Evolutionary conservation across 2,888 invertebrate genomes (phyloP).

Genomic region (Agriotes lineatus): DNA sequence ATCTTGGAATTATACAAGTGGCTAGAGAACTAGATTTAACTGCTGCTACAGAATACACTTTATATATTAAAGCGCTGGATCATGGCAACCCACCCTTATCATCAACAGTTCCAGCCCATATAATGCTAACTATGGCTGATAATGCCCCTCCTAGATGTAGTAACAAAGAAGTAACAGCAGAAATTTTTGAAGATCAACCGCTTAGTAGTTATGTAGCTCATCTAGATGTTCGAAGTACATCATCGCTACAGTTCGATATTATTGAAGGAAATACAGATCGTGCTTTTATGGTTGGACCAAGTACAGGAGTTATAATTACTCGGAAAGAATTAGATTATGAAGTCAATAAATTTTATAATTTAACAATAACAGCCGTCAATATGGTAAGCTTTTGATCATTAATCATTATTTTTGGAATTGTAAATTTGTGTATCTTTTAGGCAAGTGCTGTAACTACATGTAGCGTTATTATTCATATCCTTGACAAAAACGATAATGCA

Average conservation of each 20-base stretch:
- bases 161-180: conserved; percentile 67
- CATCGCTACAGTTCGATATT: conserved; percentile 85
- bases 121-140: conserved; percentile 89
- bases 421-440: conserved; percentile 57
- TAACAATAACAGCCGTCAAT: conserved; percentile 86
- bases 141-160: conserved; percentile 83
- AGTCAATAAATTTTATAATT: conserved; percentile 79
- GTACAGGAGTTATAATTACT: conserved; percentile 85
- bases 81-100: conserved; percentile 81
- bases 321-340: conserved; percentile 88
- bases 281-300: conserved; percentile 86
- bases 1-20: conserved; percentile 79
- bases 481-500: conserved; percentile 90
- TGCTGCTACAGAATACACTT: conserved; percentile 84
- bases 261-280: conserved; percentile 79
- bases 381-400: conserved; percentile 74
- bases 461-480: conserved; percentile 83
- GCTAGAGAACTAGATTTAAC: conserved; percentile 78
- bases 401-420: not conserved
- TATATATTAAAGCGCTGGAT: conserved; percentile 86
- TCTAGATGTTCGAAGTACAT: conserved; percentile 84
- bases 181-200: conserved; percentile 86
- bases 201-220: conserved; percentile 84
- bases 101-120: conserved; percentile 86
- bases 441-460: conserved; percentile 77